Evolutionary conservation across 1,140 invertebrate species (phyloP).

Genomic region (Nephila pilipes): DNA sequence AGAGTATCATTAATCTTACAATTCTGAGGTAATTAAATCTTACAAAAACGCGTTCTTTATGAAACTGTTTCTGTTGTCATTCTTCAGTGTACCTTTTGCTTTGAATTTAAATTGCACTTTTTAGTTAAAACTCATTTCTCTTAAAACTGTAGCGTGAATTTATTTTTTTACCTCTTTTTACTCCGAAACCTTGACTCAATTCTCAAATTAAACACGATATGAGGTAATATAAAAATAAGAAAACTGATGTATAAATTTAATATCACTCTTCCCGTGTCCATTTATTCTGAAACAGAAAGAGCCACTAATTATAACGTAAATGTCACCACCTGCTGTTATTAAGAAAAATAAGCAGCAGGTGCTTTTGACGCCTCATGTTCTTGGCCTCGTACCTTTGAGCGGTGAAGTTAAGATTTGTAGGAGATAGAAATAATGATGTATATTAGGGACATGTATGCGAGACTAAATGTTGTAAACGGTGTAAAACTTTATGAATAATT

Average conservation of each 20-base stretch:
- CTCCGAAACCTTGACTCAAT: neutral
- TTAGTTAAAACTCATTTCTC: too few relatives aligned
- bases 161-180: neutral
- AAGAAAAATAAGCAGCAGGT: constrained; percentile 18
- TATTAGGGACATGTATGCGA: neutral
- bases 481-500: neutral
- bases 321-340: constrained; percentile 23
- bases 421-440: constrained; percentile 1
- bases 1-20: too few relatives aligned
- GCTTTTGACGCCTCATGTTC: neutral
- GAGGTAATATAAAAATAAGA: neutral
- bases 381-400: neutral
- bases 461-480: neutral
- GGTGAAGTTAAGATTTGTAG: neutral
- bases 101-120: too few relatives aligned
- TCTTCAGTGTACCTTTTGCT: too few relatives aligned
- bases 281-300: neutral
- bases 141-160: too few relatives aligned
- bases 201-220: neutral
- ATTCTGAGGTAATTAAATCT: too few relatives aligned
- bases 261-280: neutral
- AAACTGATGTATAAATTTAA: neutral
- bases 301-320: constrained; percentile 9
- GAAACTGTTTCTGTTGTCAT: too few relatives aligned
- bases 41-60: too few relatives aligned